Conservation (phyloP, 2,797 vertebrate genomes). For the Enteromius anoplus region DNA sequence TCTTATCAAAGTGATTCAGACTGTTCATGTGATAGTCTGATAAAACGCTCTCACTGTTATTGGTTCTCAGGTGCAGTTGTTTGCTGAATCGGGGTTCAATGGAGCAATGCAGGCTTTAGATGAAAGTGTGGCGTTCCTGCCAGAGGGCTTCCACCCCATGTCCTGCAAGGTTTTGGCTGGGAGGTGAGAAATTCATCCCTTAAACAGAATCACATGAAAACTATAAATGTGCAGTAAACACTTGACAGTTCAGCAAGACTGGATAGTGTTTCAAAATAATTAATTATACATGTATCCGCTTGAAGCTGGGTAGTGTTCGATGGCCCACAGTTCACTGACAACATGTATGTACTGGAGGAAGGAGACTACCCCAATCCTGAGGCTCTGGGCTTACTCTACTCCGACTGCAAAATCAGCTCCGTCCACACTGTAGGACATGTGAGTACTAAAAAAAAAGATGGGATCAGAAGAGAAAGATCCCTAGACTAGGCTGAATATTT, state of each 20-base stretch:
- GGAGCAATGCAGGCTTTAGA: conserved; percentile 81
- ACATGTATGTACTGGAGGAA: conserved; percentile 93
- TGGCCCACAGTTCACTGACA: conserved; percentile 82
- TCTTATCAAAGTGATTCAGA: not conserved
- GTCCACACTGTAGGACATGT: conserved; percentile 83
- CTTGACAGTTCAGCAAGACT: not conserved
- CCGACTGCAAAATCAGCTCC: conserved; percentile 80
- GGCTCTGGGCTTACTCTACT: conserved; percentile 82
- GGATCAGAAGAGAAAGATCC: not conserved
- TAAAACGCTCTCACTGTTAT: not conserved
- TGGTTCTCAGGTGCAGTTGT: conserved; percentile 85
- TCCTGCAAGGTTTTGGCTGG: conserved; percentile 91
- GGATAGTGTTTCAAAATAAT: not conserved
- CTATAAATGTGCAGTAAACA: not conserved
- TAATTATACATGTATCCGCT: conserved; percentile 38
- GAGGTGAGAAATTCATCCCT: conserved; percentile 75
- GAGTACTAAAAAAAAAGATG: conserved; percentile 69
- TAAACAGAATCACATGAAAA: not conserved
- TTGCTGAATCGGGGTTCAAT: conserved; percentile 88
- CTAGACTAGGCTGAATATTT: not conserved
- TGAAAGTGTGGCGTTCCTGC: conserved; percentile 78
- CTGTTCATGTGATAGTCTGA: not conserved
- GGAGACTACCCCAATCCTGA: conserved; percentile 84
- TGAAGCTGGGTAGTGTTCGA: conserved; percentile 90
- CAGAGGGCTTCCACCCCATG: conserved; percentile 78